A percentile compares a stretch with the other conserved stretches of the same genome.
These are phyloP conservation scores for Lasioglossum figueresi DNA, from an alignment of 2,888 invertebrate genomes.

Conservation along the genomic window DNA sequence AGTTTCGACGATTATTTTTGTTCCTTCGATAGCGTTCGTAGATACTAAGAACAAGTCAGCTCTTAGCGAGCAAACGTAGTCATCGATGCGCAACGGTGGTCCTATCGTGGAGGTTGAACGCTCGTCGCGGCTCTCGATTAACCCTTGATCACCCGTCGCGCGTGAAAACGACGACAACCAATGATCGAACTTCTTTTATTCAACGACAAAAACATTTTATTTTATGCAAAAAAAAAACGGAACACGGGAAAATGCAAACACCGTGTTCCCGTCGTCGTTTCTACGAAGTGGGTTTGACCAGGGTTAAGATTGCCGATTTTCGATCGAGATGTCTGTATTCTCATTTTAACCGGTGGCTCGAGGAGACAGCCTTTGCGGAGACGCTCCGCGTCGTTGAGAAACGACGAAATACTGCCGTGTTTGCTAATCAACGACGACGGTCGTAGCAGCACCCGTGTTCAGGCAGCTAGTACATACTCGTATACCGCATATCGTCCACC, in stretches of 20 bases:
- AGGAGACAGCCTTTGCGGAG: not conserved
- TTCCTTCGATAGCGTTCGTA: not conserved
- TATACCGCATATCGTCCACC: no score
- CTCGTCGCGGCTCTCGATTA: not conserved
- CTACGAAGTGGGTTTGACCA: not conserved
- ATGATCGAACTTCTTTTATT: not conserved
- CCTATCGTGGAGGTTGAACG: not conserved
- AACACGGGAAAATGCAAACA: not conserved
- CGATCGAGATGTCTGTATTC: not conserved
- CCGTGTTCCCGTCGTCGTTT: not conserved
- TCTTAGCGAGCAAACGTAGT: not conserved
- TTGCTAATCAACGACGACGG: no score
- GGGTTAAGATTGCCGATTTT: not conserved
- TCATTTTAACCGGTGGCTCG: not conserved
- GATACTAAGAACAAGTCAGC: not conserved
- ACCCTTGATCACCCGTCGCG: not conserved
- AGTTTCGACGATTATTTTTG: not conserved
- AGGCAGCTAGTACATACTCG: not conserved
- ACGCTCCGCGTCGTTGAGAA: no score
- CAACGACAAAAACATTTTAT: not conserved
- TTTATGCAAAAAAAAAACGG: not conserved
- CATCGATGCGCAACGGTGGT: not conserved
- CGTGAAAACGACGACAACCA: not conserved
- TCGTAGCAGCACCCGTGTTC: not conserved
- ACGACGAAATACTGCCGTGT: no score